phyloP scores from a whole-genome alignment of 2,113 vertebrate genomes.

The Mola mola region DNA sequence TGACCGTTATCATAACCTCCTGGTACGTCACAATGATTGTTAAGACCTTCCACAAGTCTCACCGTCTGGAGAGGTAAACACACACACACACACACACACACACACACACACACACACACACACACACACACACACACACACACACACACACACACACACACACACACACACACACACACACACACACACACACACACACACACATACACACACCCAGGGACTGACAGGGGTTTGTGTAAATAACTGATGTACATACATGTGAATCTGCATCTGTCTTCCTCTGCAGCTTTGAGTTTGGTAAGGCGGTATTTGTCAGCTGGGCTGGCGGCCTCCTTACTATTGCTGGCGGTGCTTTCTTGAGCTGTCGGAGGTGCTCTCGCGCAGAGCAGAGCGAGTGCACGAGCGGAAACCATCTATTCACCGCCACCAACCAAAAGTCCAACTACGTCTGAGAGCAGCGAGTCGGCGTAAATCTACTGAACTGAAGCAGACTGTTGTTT shows the following conservation, averaged over 20 bases:
- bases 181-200: background rate
- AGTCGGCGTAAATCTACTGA: background rate
- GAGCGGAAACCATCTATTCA: slow-evolving; percentile 75
- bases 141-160: background rate
- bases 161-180: too few relatives aligned
- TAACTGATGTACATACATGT: background rate
- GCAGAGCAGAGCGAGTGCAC: slow-evolving; percentile 67
- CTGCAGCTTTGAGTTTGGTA: slow-evolving; percentile 88
- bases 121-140: slow-evolving; percentile 13
- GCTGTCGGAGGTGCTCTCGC: slow-evolving; percentile 81
- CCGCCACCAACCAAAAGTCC: slow-evolving; percentile 75
- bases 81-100: background rate
- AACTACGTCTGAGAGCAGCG: slow-evolving; percentile 84
- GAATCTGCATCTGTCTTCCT: background rate
- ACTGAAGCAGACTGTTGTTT: slow-evolving; percentile 3
- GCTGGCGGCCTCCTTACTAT: slow-evolving; percentile 84
- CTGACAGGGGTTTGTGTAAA: too few relatives aligned
- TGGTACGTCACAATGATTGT: slow-evolving; percentile 88
- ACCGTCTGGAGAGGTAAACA: slow-evolving; percentile 42
- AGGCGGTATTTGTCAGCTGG: slow-evolving; percentile 90
- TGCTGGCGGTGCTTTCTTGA: slow-evolving; percentile 86
- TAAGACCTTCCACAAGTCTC: background rate
- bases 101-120: background rate
- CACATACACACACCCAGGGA: too few relatives aligned
- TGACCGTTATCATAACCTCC: slow-evolving; percentile 85